Evolutionary conservation across 2,888 invertebrate species (phyloP).

Genomic region (Drosophila aldrichi): DNA sequence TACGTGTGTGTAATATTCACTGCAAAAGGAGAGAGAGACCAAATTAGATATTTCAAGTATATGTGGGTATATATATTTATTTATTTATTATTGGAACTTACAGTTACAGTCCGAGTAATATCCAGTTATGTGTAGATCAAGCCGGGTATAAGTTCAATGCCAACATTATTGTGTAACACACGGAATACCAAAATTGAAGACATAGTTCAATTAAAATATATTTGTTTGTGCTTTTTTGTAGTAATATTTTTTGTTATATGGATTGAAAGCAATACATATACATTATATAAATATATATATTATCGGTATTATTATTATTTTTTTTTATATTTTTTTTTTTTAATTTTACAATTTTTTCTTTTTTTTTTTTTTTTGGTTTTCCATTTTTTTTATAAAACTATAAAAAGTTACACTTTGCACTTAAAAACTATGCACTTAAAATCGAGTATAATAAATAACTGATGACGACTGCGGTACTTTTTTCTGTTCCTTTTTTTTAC

Average conservation of each 20-base stretch:
- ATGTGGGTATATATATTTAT: no score
- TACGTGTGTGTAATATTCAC: not conserved
- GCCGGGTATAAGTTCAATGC: slow-evolving; percentile 8
- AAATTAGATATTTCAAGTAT: not conserved
- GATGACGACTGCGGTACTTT: no score
- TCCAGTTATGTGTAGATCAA: slow-evolving; percentile 7
- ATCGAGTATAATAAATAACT: no score
- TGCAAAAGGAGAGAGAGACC: not conserved
- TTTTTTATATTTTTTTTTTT: no score
- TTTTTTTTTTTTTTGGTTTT: not conserved
- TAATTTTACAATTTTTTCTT: not conserved
- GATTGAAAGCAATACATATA: no score
- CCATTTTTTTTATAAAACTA: slow-evolving; percentile 3
- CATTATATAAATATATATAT: no score
- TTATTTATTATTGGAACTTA: fast-evolving
- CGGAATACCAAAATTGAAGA: no score
- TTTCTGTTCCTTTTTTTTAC: not conserved
- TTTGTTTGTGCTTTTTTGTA: no score
- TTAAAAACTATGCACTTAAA: no score
- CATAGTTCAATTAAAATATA: no score
- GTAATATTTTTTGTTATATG: no score
- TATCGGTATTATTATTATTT: no score
- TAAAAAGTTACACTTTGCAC: slow-evolving; percentile 10
- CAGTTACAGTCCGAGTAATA: slow-evolving; percentile 3
- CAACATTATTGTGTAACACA: not conserved